A percentile compares a stretch with the other conserved stretches of the same genome.
These are phyloP conservation scores for Tenebrosternarchus preto DNA, from an alignment of 2,113 vertebrate species.

Conservation along the genomic window DNA sequence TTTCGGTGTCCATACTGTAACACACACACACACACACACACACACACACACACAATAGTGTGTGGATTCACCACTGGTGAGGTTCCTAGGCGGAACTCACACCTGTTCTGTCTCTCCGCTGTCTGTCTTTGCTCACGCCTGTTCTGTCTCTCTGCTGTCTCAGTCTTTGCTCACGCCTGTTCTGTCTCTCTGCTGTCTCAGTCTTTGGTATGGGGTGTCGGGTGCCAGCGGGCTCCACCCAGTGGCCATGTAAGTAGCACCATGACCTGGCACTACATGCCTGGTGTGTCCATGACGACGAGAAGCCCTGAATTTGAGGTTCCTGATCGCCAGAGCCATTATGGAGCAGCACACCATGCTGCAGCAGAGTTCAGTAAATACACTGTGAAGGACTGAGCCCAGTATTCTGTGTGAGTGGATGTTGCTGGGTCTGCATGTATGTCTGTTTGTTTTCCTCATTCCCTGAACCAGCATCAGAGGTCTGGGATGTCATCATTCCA, in stretches of 20 bases:
- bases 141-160: too few relatives aligned
- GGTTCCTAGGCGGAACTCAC: too few relatives aligned
- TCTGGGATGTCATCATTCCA: background rate
- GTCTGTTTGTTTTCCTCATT: background rate
- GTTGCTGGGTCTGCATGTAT: background rate
- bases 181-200: background rate
- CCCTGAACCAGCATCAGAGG: constrained; percentile 10
- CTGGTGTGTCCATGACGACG: background rate
- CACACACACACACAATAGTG: too few relatives aligned
- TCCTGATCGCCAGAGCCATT: background rate
- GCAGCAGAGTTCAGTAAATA: background rate
- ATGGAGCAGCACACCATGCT: too few relatives aligned
- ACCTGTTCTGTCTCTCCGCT: too few relatives aligned
- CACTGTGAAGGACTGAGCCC: too few relatives aligned
- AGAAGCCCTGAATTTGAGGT: background rate
- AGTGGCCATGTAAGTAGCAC: constrained; percentile 7
- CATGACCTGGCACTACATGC: background rate
- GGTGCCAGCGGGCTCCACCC: too few relatives aligned
- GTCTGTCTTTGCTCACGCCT: too few relatives aligned
- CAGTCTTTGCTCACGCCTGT: too few relatives aligned
- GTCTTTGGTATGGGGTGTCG: background rate
- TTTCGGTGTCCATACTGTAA: too few relatives aligned
- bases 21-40: too few relatives aligned
- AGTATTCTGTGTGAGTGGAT: background rate
- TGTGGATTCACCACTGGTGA: too few relatives aligned